Evolutionary conservation across 2,888 invertebrate species (phyloP), one percentile per base, ranked within the genome.

Genomic region (Axea sp.): DNA sequence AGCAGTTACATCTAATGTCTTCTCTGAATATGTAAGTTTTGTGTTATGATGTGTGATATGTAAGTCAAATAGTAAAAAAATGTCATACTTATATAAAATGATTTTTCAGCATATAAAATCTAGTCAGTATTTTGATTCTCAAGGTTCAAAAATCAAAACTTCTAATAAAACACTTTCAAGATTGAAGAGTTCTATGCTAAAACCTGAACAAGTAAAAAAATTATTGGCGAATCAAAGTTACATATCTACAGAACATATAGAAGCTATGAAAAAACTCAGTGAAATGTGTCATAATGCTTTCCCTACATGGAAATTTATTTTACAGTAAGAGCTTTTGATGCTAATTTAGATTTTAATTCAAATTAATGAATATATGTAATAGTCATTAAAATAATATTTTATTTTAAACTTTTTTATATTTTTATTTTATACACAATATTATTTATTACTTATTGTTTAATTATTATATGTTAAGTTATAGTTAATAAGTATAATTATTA

Each of bases 111-210:
- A 28, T 26, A 26, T 49, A 1, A 33, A 51, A 6, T 24, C 86
- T 6, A 86, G 86, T 8, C 83, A 86, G n/a, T 88, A 88, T 69
- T 88, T 88, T 75, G 83, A 83, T 72, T 78, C 67, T 1, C 86
- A 87, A 76, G 81, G 83, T 17, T 78, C 80, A 41, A 87, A 86
- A 69, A 76, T 91, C 30, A 86, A 91, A 49, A 95, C 95, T 5
- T 96, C 96, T 4, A 93, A 95, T 87, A 93, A 93, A 80, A 95
- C 95, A 0, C 88, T 96, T 75, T 93, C 93, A 80, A 91, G 92
- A 77, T 87, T 96, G 9, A 92, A 93, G 83, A 93, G 92, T 79
- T 91, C 94, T 22, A 90, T 92, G 45, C 82, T 95, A n/a, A 91
- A 91, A 15, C 92, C 93, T 72, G 91, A 92, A 81, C 90, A 92